A percentile compares a stretch with the other conserved stretches of the same genome.
These are phyloP conservation scores for Protodeltote pygarga DNA, from an alignment of 2,888 invertebrate species.

Conservation along the genomic window DNA sequence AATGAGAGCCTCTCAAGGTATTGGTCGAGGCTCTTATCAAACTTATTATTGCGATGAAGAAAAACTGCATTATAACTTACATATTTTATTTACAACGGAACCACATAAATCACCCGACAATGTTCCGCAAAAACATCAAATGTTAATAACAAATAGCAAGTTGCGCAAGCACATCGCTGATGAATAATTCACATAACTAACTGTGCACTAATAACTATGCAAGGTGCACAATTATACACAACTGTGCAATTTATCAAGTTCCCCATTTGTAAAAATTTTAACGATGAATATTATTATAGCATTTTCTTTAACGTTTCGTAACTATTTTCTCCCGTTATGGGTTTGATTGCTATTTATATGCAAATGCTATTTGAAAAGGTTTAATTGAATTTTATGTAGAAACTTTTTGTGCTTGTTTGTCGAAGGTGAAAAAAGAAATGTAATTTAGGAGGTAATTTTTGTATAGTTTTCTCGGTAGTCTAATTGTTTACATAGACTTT, in stretches of 20 bases:
- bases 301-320: constrained; percentile 40
- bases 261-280: constrained; percentile 33
- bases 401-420: neutral
- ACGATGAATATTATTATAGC: constrained; percentile 31
- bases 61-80: too few species aligned
- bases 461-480: too few species aligned
- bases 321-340: constrained; percentile 31
- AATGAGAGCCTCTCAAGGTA: too few species aligned
- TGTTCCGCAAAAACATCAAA: constrained; percentile 20
- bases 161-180: constrained; percentile 14
- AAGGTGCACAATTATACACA: constrained; percentile 21
- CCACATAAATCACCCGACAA: neutral
- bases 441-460: too few species aligned
- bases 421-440: too few species aligned
- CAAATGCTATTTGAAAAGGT: constrained; percentile 17
- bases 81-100: constrained; percentile 8
- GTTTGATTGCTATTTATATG: constrained; percentile 17
- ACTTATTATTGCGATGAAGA: too few species aligned
- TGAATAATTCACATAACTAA: constrained; percentile 47
- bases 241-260: constrained; percentile 40
- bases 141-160: constrained; percentile 38
- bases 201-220: constrained; percentile 44
- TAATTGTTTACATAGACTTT: too few species aligned
- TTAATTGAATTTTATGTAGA: constrained; percentile 9
- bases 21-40: too few species aligned